Evolutionary conservation across 1,140 invertebrate genomes (phyloP).

Genomic region (Drosophila kikkawai): DNA sequence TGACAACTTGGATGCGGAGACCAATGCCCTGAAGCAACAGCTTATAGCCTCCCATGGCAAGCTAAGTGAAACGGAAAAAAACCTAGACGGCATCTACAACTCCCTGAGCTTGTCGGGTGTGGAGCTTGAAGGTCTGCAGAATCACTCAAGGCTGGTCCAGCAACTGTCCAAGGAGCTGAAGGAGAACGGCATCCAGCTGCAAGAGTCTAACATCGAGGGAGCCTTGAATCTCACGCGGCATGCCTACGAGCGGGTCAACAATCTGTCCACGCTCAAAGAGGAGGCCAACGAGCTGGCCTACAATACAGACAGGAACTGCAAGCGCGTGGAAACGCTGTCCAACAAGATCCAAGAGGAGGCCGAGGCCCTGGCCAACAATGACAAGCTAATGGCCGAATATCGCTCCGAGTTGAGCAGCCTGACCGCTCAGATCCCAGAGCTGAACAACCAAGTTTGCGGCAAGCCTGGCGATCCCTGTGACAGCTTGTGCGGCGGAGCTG

Average conservation of each 20-base stretch:
- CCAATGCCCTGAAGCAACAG: constrained; percentile 83
- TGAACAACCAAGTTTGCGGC: constrained; percentile 97
- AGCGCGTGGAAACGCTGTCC: constrained; percentile 92
- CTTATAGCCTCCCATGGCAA: constrained; percentile 84
- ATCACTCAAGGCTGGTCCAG: constrained; percentile 90
- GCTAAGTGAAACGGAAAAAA: constrained; percentile 86
- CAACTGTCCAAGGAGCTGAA: constrained; percentile 90
- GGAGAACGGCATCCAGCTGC: constrained; percentile 94
- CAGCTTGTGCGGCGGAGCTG: constrained; percentile 95
- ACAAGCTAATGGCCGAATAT: constrained; percentile 88
- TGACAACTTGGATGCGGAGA: constrained; percentile 86
- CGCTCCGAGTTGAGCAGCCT: constrained; percentile 89
- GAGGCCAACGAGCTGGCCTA: constrained; percentile 89
- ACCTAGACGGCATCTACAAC: constrained; percentile 91
- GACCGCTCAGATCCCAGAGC: constrained; percentile 90
- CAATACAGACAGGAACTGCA: constrained; percentile 93
- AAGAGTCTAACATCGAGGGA: constrained; percentile 97
- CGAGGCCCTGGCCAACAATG: constrained; percentile 90
- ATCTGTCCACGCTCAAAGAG: constrained; percentile 86
- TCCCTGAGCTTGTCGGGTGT: constrained; percentile 92
- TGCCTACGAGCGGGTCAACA: constrained; percentile 89
- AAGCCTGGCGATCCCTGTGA: constrained; percentile 94
- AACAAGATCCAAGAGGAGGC: constrained; percentile 89
- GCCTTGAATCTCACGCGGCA: constrained; percentile 94
- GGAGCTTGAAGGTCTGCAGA: constrained; percentile 90